phyloP scores from a whole-genome alignment of 1,140 invertebrate species.

The Batillaria attramentaria region DNA sequence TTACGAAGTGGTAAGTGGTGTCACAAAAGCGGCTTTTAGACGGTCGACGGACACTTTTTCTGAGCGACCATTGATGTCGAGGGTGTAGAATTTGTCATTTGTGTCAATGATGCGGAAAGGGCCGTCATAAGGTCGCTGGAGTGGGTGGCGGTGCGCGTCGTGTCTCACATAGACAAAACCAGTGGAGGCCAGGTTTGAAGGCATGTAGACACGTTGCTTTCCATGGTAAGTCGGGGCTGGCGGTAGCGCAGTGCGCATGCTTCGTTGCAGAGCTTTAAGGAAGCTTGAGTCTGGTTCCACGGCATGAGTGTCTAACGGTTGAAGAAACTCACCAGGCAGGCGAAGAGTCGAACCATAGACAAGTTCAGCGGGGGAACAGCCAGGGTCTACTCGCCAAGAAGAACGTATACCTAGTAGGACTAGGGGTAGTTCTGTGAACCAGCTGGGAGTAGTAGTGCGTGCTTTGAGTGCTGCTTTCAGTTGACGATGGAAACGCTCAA shows the following conservation, averaged over 20 bases:
- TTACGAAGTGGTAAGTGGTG: not conserved
- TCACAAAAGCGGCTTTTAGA: slow-evolving; percentile 26
- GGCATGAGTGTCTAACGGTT: not conserved
- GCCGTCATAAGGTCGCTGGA: slow-evolving; percentile 32
- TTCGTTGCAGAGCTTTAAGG: slow-evolving; percentile 2
- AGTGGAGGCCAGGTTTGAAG: slow-evolving; percentile 14
- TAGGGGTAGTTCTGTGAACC: slow-evolving; percentile 19
- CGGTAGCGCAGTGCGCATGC: not conserved
- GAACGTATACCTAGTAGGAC: slow-evolving; percentile 31
- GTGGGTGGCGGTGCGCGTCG: slow-evolving; percentile 18
- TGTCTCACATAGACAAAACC: slow-evolving; percentile 26
- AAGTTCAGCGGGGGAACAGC: slow-evolving; percentile 27
- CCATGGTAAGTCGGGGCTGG: slow-evolving; percentile 1
- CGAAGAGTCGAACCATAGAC: slow-evolving; percentile 29
- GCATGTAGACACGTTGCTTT: slow-evolving; percentile 8
- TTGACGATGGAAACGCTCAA: slow-evolving; percentile 36
- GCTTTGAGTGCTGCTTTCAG: slow-evolving; percentile 33
- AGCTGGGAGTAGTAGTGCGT: slow-evolving; percentile 4
- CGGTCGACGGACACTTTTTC: slow-evolving; percentile 24
- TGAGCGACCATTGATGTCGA: slow-evolving; percentile 18
- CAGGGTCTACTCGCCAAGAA: slow-evolving; percentile 15
- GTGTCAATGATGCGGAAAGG: slow-evolving; percentile 26
- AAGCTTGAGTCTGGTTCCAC: slow-evolving; percentile 1
- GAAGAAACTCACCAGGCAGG: slow-evolving; percentile 32
- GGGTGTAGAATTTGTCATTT: slow-evolving; percentile 22